Evolutionary conservation across 2,797 vertebrate species (phyloP).

Genomic region (Sternotherus odoratus): DNA sequence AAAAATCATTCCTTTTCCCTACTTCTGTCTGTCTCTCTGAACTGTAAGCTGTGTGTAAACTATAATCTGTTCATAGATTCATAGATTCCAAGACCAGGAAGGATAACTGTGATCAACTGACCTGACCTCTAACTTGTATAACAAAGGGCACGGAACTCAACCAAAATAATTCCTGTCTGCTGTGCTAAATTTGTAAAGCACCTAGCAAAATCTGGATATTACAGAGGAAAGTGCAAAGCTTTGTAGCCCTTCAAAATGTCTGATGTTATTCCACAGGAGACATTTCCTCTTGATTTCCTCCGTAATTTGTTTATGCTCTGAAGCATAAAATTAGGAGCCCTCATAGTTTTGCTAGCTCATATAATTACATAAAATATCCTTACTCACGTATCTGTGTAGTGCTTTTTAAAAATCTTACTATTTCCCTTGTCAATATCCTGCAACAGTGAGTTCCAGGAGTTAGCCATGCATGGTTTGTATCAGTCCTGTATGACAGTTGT

Average conservation of each 20-base stretch:
- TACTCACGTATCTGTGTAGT: neutral
- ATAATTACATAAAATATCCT: neutral
- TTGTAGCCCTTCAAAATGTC: neutral
- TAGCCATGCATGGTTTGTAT: neutral
- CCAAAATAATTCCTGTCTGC: neutral
- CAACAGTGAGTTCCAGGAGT: fast-evolving
- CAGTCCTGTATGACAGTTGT: neutral
- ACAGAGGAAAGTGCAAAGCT: neutral
- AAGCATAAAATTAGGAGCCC: neutral
- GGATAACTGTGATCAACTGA: neutral
- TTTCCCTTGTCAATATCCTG: neutral
- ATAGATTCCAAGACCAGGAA: neutral
- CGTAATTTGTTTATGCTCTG: neutral
- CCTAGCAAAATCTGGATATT: neutral
- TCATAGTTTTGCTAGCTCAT: neutral
- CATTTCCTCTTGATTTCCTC: neutral
- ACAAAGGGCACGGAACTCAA: neutral
- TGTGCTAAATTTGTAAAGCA: neutral
- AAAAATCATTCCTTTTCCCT: neutral
- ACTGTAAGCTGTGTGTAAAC: neutral
- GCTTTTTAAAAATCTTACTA: neutral
- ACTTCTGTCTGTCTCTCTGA: neutral
- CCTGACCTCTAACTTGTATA: neutral
- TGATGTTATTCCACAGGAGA: neutral
- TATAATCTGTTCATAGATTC: neutral